Percentiles rank a stretch among this genome's conserved stretches.
These are phyloP conservation scores for Steinernema scapterisci DNA, from an alignment of 2,888 invertebrate genomes.

Conservation along the genomic window DNA sequence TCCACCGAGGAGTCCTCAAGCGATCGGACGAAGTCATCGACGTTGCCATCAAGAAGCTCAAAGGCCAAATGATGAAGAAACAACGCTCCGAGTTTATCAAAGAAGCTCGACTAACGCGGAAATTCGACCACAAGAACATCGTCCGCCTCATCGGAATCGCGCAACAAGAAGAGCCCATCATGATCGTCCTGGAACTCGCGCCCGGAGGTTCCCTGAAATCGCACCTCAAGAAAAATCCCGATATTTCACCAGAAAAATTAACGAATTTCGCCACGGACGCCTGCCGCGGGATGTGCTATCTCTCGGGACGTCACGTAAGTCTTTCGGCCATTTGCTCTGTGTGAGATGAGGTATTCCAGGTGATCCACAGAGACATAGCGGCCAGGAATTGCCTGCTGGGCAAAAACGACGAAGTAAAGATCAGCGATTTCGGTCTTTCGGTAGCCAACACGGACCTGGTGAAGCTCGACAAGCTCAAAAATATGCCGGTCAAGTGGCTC, in stretches of 20 bases:
- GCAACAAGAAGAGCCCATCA: slow-evolving; percentile 39
- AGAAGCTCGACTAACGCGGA: slow-evolving; percentile 37
- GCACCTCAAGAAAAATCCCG: slow-evolving; percentile 33
- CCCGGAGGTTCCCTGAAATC: slow-evolving; percentile 46
- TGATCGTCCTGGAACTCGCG: slow-evolving; percentile 41
- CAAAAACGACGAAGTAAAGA: slow-evolving; percentile 39
- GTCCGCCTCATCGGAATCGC: slow-evolving; percentile 44
- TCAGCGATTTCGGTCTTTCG: slow-evolving; percentile 42
- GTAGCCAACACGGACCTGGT: slow-evolving; percentile 40
- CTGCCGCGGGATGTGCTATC: slow-evolving; percentile 41
- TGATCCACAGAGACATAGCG: slow-evolving; percentile 42
- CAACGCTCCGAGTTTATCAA: slow-evolving; percentile 33
- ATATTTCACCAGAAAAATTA: slow-evolving; percentile 28
- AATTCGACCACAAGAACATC: slow-evolving; percentile 37
- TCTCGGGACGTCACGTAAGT: slow-evolving; percentile 29
- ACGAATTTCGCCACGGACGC: slow-evolving; percentile 34
- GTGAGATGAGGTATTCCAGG: slow-evolving; percentile 21
- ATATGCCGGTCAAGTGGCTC: slow-evolving; percentile 55
- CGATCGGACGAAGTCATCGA: slow-evolving; percentile 33
- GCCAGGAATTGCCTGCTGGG: slow-evolving; percentile 41
- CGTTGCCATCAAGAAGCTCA: slow-evolving; percentile 40
- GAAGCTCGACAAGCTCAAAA: slow-evolving; percentile 47
- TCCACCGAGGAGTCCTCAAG: slow-evolving; percentile 36
- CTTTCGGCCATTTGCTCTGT: neutral
- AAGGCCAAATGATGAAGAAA: slow-evolving; percentile 36